Conservation (phyloP, 30 jellyfish, hydroid and myxozoan genomes). For the Aurelia aurita region DNA sequence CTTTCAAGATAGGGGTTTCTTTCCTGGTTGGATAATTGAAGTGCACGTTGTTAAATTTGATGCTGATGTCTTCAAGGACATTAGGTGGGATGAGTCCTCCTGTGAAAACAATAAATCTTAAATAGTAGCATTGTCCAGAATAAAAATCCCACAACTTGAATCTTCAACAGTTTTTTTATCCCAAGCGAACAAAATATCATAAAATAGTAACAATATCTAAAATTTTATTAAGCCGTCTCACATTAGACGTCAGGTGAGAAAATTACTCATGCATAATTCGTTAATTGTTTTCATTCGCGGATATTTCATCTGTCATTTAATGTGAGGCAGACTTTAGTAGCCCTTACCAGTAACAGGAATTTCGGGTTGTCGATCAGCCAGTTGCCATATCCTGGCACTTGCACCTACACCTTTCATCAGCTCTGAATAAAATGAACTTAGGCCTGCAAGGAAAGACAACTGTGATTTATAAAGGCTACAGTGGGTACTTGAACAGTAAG, state of each 20-base stretch:
- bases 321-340: background rate
- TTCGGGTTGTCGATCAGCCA: conserved; percentile 87
- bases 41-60: conserved; percentile 70
- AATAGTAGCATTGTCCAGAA: no score
- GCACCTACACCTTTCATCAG: conserved; percentile 99
- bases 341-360: conserved; percentile 85
- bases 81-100: conserved; percentile 83
- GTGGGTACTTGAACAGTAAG: no score
- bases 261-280: background rate
- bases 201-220: no score
- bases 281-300: background rate
- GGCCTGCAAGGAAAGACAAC: conserved; percentile 54
- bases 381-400: conserved; percentile 85
- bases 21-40: conserved; percentile 79
- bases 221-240: background rate
- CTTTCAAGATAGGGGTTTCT: conserved; percentile 71
- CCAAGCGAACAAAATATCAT: no score
- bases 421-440: conserved; percentile 95
- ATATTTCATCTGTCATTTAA: no score
- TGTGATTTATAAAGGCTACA: no score
- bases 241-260: background rate
- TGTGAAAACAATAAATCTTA: conserved; percentile 6
- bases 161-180: no score
- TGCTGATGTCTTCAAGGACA: conserved; percentile 62
- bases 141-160: no score